Percentiles rank a stretch among this genome's conserved stretches.
Conservation (phyloP, 2,888 invertebrate species). For the Temnothorax rugatulus region DNA sequence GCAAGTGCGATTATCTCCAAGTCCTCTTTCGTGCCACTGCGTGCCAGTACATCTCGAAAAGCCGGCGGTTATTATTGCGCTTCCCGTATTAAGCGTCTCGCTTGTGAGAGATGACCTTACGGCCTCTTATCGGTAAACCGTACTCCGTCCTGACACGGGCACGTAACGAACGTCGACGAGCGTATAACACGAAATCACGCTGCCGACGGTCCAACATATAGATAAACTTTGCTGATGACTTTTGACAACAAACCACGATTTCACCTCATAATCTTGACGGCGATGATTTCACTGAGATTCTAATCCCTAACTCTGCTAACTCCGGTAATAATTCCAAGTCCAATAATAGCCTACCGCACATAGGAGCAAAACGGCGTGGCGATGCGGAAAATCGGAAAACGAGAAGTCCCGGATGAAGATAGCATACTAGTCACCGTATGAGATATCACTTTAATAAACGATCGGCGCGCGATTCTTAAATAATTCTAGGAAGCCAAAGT, state of each 20-base stretch:
- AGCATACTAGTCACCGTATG: no score
- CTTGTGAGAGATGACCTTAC: constrained; percentile 53
- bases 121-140: constrained; percentile 58
- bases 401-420: background rate
- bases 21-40: background rate
- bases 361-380: background rate
- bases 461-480: no score
- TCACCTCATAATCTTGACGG: background rate
- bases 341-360: background rate
- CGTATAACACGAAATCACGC: constrained; percentile 1
- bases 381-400: constrained; percentile 8
- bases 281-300: constrained; percentile 7
- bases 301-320: background rate
- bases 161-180: constrained; percentile 38
- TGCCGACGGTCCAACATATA: background rate
- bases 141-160: constrained; percentile 21
- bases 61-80: constrained; percentile 43
- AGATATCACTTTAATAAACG: background rate
- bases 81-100: constrained; percentile 34
- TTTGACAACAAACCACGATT: background rate
- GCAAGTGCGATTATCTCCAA: constrained; percentile 25
- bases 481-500: background rate
- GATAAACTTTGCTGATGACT: background rate
- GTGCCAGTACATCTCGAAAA: constrained; percentile 13
- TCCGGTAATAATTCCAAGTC: background rate